Evolutionary conservation across 2,888 invertebrate species (phyloP).

Genomic region (Eilema depressum): DNA sequence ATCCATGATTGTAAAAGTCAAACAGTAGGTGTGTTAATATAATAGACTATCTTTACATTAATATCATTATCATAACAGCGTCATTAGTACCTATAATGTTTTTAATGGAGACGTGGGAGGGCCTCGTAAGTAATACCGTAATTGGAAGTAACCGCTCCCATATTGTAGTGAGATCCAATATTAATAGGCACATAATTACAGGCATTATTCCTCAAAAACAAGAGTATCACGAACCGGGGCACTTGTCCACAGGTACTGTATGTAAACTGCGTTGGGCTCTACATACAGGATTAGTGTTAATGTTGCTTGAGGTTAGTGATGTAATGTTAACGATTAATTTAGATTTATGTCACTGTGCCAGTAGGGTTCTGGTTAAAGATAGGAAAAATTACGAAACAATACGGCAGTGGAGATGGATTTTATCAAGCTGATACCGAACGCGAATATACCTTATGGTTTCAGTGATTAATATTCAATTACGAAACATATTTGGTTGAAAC

Average conservation of each 20-base stretch:
- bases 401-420: too few relatives aligned
- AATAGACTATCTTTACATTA: neutral
- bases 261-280: neutral
- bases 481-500: too few relatives aligned
- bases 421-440: too few relatives aligned
- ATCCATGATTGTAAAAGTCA: neutral
- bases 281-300: neutral
- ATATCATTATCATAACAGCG: neutral
- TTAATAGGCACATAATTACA: conserved; percentile 3
- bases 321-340: neutral
- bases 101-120: neutral
- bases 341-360: neutral
- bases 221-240: neutral
- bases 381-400: neutral
- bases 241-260: neutral
- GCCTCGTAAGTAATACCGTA: neutral
- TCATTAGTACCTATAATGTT: neutral
- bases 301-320: neutral
- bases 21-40: neutral
- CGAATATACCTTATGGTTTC: too few relatives aligned
- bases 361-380: neutral
- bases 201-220: neutral
- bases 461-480: too few relatives aligned
- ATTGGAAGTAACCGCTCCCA: neutral
- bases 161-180: neutral